Percentiles rank a stretch among this genome's conserved stretches.
Evolutionary conservation across 2,113 vertebrate genomes (phyloP).

Genomic region (Chloropsis hardwickii): DNA sequence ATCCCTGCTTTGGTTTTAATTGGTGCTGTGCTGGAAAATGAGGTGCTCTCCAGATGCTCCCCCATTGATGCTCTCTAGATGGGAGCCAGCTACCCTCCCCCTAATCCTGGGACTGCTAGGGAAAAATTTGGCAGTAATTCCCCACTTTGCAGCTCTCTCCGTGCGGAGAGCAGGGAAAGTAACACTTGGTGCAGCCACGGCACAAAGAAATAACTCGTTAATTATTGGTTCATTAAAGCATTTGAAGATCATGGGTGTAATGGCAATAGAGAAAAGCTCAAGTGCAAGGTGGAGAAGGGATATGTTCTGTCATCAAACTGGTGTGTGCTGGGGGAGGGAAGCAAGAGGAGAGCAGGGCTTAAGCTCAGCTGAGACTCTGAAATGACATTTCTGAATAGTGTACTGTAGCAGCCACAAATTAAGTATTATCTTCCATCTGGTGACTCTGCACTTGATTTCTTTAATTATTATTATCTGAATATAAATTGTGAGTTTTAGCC

Average conservation of each 20-base stretch:
- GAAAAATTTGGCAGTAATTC: neutral
- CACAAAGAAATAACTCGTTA: conserved; percentile 22
- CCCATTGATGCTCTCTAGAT: neutral
- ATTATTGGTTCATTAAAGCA: conserved; percentile 48
- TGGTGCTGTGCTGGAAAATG: neutral
- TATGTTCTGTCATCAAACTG: neutral
- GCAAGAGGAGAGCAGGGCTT: neutral
- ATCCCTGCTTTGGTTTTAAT: neutral
- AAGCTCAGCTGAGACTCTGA: conserved; percentile 55
- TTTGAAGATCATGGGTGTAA: conserved; percentile 16
- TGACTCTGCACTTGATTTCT: conserved; percentile 66
- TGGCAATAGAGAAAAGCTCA: conserved; percentile 2
- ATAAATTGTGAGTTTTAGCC: conserved; percentile 72
- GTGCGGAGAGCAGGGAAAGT: neutral
- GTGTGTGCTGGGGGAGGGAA: neutral
- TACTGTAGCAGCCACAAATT: conserved; percentile 66
- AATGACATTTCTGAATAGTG: conserved; percentile 62
- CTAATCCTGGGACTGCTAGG: neutral
- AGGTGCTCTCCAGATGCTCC: conserved; percentile 38
- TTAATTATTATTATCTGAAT: conserved; percentile 77
- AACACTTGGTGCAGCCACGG: neutral
- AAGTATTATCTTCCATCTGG: conserved; percentile 75
- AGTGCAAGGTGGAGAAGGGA: neutral
- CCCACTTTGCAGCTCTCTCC: neutral
- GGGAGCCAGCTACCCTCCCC: conserved; percentile 22